These are phyloP conservation scores for Ptilorrhoa leucosticta DNA, from an alignment of 2,113 vertebrate genomes.

Conservation along the genomic window DNA sequence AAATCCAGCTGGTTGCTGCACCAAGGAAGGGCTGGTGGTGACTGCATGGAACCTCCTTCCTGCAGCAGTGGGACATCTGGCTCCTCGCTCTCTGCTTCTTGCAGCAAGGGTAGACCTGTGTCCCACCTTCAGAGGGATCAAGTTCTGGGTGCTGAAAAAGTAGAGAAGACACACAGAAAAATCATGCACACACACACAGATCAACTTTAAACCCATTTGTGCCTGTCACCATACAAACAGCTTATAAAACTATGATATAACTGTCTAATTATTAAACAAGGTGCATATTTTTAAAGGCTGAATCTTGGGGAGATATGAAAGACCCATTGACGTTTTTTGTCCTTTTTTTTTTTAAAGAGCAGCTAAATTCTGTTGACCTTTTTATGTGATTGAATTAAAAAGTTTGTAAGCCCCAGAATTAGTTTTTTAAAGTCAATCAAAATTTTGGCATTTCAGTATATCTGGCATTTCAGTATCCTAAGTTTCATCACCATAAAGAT, in stretches of 20 bases:
- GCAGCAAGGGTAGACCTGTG: rapidly evolving
- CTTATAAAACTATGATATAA: neutral
- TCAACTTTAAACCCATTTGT: neutral
- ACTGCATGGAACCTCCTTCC: neutral
- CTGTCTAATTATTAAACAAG: neutral
- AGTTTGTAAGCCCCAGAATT: neutral
- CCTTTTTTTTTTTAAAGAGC: neutral
- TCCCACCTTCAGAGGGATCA: neutral
- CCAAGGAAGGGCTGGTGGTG: neutral
- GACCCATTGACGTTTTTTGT: neutral
- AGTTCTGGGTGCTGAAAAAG: neutral
- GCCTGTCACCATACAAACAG: neutral
- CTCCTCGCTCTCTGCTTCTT: neutral
- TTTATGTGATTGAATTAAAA: neutral
- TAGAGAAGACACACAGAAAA: neutral
- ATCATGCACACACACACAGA: rapidly evolving
- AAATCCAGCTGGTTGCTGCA: neutral
- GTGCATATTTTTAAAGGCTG: neutral
- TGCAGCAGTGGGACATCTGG: neutral
- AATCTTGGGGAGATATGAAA: neutral
- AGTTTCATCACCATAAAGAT: conserved; percentile 28
- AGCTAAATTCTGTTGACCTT: conserved; percentile 26
- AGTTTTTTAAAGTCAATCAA: conserved; percentile 23
- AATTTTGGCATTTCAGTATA: conserved; percentile 7
- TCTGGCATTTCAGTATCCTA: neutral